A percentile compares a stretch with the other conserved stretches of the same genome.
Conservation (phyloP, 2,113 vertebrate species). For the Oryzias curvinotus region DNA sequence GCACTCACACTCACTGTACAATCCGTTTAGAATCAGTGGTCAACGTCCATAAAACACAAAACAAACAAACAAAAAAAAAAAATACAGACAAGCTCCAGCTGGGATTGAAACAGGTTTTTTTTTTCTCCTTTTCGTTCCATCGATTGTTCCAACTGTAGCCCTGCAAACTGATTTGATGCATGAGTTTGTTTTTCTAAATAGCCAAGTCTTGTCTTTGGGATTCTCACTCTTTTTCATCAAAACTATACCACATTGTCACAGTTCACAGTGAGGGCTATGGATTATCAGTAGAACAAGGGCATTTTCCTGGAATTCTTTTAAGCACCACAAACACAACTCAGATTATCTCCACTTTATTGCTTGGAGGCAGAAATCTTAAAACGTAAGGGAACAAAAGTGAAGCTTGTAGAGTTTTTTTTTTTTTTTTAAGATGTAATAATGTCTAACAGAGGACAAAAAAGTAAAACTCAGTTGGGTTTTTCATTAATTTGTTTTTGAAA, state of each 20-base stretch:
- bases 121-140: no score
- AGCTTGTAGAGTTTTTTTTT: neutral
- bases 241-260: neutral
- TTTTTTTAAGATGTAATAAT: neutral
- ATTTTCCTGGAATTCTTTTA: neutral
- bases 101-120: neutral
- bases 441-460: neutral
- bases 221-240: neutral
- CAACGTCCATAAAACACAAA: neutral
- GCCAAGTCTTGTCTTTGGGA: neutral
- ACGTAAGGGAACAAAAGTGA: neutral
- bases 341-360: neutral
- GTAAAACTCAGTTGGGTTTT: conserved; percentile 1
- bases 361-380: neutral
- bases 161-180: neutral
- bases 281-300: conserved; percentile 1
- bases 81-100: neutral
- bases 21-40: no score
- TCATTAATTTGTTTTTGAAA: neutral
- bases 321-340: conserved; percentile 1
- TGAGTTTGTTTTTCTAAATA: neutral
- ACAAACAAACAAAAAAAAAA: no score
- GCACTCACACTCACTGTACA: no score
- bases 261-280: conserved; percentile 2
- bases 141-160: neutral